phyloP scores from a whole-genome alignment of 2,113 vertebrate genomes.

The Oreochromis tanganicae region DNA sequence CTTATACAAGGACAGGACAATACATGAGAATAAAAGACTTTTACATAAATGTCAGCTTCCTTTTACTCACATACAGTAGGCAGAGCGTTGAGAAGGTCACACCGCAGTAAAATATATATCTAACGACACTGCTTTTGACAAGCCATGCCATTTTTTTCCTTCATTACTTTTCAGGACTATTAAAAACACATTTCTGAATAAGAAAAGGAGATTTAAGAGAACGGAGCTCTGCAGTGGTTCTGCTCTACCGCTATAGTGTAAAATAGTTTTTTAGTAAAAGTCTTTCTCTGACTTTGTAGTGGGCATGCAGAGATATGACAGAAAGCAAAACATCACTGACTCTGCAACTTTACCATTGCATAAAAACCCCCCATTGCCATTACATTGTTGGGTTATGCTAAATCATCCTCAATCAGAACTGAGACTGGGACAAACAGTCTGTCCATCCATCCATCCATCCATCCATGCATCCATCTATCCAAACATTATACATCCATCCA shows the following conservation, averaged over 20 bases:
- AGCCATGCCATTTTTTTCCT: background rate
- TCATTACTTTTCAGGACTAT: background rate
- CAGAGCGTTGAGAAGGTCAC: background rate
- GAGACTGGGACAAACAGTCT: background rate
- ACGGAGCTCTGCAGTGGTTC: background rate
- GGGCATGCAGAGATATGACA: background rate
- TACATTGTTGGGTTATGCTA: background rate
- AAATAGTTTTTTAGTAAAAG: background rate
- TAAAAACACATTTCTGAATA: background rate
- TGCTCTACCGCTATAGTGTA: background rate
- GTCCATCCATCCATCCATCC: fast-evolving
- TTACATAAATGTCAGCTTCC: background rate
- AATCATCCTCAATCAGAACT: background rate
- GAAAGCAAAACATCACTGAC: background rate
- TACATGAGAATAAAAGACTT: background rate
- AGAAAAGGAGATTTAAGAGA: background rate
- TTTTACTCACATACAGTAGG: background rate
- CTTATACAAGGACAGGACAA: background rate
- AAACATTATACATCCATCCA: too few species aligned
- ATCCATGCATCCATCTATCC: fast-evolving
- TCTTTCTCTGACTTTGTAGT: background rate
- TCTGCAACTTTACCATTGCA: background rate
- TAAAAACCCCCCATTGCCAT: background rate
- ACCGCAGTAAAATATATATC: background rate
- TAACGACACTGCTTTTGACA: background rate